Percentiles rank a stretch among this genome's conserved stretches.
phyloP scores from a whole-genome alignment of 2,113 vertebrate genomes.

The Phyllostomus hastatus region DNA sequence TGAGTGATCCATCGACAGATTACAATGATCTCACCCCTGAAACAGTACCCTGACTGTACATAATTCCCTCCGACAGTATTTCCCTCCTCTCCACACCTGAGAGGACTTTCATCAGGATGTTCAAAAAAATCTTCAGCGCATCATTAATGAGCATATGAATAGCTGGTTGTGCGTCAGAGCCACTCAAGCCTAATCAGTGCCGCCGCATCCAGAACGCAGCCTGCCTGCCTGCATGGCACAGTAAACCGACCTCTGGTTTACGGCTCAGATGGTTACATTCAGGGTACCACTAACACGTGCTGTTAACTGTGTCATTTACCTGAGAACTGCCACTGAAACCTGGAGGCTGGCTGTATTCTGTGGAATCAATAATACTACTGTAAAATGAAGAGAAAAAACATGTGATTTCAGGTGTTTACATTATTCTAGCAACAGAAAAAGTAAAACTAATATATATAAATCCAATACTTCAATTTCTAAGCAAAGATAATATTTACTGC shows the following conservation, averaged over 20 bases:
- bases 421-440: constrained; percentile 59
- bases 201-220: neutral
- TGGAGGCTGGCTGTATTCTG: constrained; percentile 94
- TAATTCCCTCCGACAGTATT: neutral
- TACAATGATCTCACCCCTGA: neutral
- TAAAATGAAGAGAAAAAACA: constrained; percentile 79
- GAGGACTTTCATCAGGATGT: neutral
- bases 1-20: neutral
- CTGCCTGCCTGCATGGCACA: neutral
- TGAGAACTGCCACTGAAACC: constrained; percentile 94
- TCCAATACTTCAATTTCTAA: neutral
- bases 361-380: constrained; percentile 95
- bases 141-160: neutral
- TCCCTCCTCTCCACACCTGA: neutral
- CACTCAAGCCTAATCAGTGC: neutral
- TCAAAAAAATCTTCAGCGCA: neutral
- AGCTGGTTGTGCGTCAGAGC: neutral
- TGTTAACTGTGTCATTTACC: constrained; percentile 79
- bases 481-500: neutral
- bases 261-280: neutral
- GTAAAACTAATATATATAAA: constrained; percentile 39
- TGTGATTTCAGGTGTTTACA: constrained; percentile 61
- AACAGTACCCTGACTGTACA: neutral
- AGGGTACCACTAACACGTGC: neutral
- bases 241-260: neutral